Evolutionary conservation across 1,140 invertebrate species (phyloP).

Genomic region (Hylaeus volcanicus): DNA sequence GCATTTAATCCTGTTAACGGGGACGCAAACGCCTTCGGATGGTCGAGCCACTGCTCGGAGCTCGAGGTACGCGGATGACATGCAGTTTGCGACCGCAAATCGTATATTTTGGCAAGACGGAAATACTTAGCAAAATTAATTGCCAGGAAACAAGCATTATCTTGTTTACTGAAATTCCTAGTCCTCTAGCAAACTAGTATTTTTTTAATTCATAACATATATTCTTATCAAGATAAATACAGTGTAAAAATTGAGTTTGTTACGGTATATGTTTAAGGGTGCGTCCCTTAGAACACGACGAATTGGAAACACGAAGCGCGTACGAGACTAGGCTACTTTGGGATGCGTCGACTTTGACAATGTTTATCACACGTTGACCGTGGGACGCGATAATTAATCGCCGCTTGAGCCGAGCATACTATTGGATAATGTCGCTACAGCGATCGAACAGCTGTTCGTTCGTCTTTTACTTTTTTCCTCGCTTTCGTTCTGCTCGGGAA

Average conservation of each 20-base stretch:
- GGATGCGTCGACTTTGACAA: constrained; percentile 6
- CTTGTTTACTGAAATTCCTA: background rate
- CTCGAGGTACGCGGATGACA: background rate
- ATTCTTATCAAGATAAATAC: no score
- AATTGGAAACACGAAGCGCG: constrained; percentile 7
- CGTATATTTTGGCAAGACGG: background rate
- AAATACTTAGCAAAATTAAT: constrained; percentile 25
- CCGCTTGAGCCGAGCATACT: background rate
- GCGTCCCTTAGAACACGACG: background rate
- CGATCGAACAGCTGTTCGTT: no score
- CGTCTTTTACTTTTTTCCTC: background rate
- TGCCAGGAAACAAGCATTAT: constrained; percentile 15
- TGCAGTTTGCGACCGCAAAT: background rate
- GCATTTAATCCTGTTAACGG: constrained; percentile 72
- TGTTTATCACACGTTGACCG: constrained; percentile 8
- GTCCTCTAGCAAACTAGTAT: no score
- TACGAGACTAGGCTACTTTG: no score
- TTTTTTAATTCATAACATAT: no score
- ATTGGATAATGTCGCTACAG: constrained; percentile 4
- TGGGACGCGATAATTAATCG: constrained; percentile 30
- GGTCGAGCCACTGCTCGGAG: constrained; percentile 1
- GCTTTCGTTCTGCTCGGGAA: background rate
- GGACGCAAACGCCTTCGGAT: constrained; percentile 61
- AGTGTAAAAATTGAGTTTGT: no score
- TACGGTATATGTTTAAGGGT: no score